Evolutionary conservation across 92 coral and sea anemone genomes (phyloP).

Genomic region (Porites rus): DNA sequence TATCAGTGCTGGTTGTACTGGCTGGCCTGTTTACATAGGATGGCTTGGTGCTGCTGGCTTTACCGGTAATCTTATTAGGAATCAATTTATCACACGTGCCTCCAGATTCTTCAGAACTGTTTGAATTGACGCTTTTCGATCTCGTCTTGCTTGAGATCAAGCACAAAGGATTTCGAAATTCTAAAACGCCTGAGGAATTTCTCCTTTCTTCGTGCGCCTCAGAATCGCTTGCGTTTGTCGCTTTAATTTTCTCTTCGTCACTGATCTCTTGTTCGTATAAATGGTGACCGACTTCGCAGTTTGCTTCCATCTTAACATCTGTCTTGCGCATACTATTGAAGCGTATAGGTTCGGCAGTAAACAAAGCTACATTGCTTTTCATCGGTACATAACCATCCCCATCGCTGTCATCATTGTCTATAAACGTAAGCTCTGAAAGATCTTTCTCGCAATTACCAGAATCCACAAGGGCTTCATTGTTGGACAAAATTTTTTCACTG

Average conservation of each 20-base stretch:
- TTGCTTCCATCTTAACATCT: slow-evolving; percentile 33
- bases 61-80: slow-evolving; percentile 47
- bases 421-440: slow-evolving; percentile 18
- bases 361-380: slow-evolving; percentile 56
- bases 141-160: slow-evolving; percentile 21
- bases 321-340: slow-evolving; percentile 6
- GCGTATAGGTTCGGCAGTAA: slow-evolving; percentile 3
- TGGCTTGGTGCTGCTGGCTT: slow-evolving; percentile 42
- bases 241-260: not conserved
- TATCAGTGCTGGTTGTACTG: slow-evolving; percentile 39
- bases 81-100: slow-evolving; percentile 34
- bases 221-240: not conserved
- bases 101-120: not conserved
- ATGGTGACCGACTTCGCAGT: slow-evolving; percentile 5
- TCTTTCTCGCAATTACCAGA: slow-evolving; percentile 10
- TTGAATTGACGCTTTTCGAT: not conserved
- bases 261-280: slow-evolving; percentile 12
- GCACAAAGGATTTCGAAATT: slow-evolving; percentile 54
- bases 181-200: slow-evolving; percentile 19
- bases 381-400: slow-evolving; percentile 69
- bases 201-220: slow-evolving; percentile 29
- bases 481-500: not conserved
- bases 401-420: slow-evolving; percentile 46
- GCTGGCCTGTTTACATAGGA: slow-evolving; percentile 55
- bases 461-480: not conserved